These are phyloP conservation scores for Polyodon spathula DNA, from an alignment of 2,113 vertebrate genomes.

Conservation along the genomic window DNA sequence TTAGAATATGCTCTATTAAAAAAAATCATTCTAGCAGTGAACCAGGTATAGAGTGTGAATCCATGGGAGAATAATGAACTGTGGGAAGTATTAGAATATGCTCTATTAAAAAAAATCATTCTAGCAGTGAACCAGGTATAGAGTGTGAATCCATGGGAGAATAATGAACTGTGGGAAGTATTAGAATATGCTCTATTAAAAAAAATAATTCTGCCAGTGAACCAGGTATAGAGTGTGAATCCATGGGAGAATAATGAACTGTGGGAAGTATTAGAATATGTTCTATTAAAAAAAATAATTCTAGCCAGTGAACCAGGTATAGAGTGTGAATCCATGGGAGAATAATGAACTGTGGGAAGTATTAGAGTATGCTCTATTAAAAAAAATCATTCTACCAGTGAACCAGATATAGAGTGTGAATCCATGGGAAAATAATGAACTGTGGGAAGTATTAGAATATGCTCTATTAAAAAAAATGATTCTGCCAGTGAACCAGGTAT, in stretches of 20 bases:
- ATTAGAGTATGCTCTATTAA: too few species aligned
- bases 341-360: constrained; percentile 14
- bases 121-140: constrained; percentile 14
- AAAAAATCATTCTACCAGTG: constrained; percentile 20
- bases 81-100: too few species aligned
- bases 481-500: constrained; percentile 16
- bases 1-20: too few species aligned
- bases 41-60: constrained; percentile 19
- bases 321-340: constrained; percentile 20
- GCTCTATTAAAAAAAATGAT: too few species aligned
- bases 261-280: too few species aligned
- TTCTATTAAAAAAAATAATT: too few species aligned
- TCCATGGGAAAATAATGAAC: constrained; percentile 21
- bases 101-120: too few species aligned
- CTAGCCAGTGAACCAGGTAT: constrained; percentile 13
- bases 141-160: constrained; percentile 20
- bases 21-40: constrained; percentile 19
- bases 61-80: constrained; percentile 19
- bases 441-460: too few species aligned
- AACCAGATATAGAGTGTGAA: constrained; percentile 17
- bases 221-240: constrained; percentile 19
- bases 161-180: constrained; percentile 14
- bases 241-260: constrained; percentile 19
- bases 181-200: too few species aligned
- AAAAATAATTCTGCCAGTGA: constrained; percentile 22